phyloP scores from a whole-genome alignment of 1,140 invertebrate genomes.

The Danaus plexippus region DNA sequence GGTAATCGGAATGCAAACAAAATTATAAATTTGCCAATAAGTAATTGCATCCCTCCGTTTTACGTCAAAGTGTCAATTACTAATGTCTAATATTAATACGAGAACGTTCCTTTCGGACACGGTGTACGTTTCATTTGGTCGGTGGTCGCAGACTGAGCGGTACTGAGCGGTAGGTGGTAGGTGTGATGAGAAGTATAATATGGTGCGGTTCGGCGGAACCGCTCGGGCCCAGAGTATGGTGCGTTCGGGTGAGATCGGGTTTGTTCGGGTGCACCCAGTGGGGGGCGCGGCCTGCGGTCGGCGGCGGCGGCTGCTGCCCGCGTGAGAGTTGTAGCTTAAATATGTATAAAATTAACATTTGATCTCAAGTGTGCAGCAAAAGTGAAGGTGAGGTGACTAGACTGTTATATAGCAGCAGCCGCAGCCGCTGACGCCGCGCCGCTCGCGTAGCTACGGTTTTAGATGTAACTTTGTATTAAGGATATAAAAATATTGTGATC shows the following conservation, averaged over 20 bases:
- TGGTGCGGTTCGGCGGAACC: slow-evolving; percentile 22
- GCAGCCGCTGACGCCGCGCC: slow-evolving; percentile 29
- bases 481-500: slow-evolving; percentile 70
- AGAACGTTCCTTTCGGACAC: slow-evolving; percentile 33
- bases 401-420: slow-evolving; percentile 51
- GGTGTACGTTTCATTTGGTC: slow-evolving; percentile 21
- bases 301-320: slow-evolving; percentile 42
- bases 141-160: slow-evolving; percentile 8
- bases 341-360: slow-evolving; percentile 69
- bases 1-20: slow-evolving; percentile 23
- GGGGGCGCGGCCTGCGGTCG: slow-evolving; percentile 20
- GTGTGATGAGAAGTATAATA: slow-evolving; percentile 66
- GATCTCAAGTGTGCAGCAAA: slow-evolving; percentile 71
- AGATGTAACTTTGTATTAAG: slow-evolving; percentile 41
- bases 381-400: slow-evolving; percentile 53
- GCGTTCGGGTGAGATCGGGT: not conserved
- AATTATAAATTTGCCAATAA: slow-evolving; percentile 24
- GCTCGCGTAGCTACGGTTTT: slow-evolving; percentile 31
- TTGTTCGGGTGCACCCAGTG: slow-evolving; percentile 15
- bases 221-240: slow-evolving; percentile 5
- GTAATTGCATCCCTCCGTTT: slow-evolving; percentile 39
- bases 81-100: slow-evolving; percentile 47
- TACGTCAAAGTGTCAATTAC: slow-evolving; percentile 64
- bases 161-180: slow-evolving; percentile 37
- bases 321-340: slow-evolving; percentile 60